These are phyloP conservation scores for Saxidomus purpurata DNA, from an alignment of 1,140 invertebrate genomes.

Conservation along the genomic window DNA sequence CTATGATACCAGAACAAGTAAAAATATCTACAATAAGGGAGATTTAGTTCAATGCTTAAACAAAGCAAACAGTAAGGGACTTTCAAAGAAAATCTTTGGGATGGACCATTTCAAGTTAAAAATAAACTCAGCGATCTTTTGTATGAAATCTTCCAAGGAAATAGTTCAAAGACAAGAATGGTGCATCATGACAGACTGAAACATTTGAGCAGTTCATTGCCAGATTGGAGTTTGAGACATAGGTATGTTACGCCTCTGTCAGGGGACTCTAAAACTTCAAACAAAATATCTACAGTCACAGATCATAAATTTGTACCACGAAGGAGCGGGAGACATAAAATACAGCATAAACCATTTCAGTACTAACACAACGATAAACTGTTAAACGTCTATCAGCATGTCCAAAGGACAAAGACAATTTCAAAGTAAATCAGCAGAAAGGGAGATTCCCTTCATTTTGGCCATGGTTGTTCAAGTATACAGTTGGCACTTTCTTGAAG, in stretches of 20 bases:
- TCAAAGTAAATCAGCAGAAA: too few species aligned
- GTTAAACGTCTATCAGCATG: too few species aligned
- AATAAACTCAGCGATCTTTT: background rate
- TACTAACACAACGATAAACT: too few species aligned
- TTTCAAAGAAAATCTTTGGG: background rate
- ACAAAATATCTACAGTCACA: background rate
- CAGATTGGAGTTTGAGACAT: background rate
- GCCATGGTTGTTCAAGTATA: too few species aligned
- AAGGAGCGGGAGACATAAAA: background rate
- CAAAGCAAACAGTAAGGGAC: background rate
- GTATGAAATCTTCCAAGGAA: background rate
- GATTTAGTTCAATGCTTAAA: slow-evolving; percentile 4
- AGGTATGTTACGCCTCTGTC: background rate
- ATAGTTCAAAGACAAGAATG: background rate
- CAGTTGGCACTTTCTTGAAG: too few species aligned
- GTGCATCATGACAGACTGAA: slow-evolving; percentile 31
- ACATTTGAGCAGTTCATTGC: background rate
- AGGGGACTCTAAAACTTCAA: background rate
- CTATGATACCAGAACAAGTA: slow-evolving; percentile 29
- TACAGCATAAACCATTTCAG: background rate
- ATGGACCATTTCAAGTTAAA: background rate
- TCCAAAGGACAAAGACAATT: too few species aligned
- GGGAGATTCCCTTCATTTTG: too few species aligned
- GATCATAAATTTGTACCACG: background rate
- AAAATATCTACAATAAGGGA: background rate